Evolutionary conservation across 2,113 vertebrate species (phyloP), one percentile per base, ranked within the genome.

Genomic region (Stictonetta naevosa): DNA sequence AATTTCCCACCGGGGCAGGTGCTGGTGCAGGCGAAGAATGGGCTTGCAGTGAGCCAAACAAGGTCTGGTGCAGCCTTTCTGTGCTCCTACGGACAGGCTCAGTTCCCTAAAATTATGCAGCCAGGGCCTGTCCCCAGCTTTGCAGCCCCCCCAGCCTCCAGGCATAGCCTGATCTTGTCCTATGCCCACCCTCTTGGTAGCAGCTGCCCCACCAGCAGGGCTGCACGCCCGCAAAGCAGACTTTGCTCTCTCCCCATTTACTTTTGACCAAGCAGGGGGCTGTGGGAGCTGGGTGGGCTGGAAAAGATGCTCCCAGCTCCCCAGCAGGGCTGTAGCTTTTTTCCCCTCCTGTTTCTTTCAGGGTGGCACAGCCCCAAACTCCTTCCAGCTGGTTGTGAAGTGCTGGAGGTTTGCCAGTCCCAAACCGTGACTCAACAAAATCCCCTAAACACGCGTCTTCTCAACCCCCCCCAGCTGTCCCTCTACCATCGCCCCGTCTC

Each of bases 391-490:
- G 55, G 68, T 76, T 38, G 14, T 76, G 48, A 36, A 64, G 53
- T 1, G 1, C 60, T 88, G 82, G 64, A 50, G 3, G 3, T 13
- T 72, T 33, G 52, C 90, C 86, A 94, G 60, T 46, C 53, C 55
- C 2, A 6, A 90, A 38, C 72, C 1, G 1, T 93, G 90, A 95
- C 90, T 96, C 81, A 76, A 78, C 63, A 95, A 79, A 93, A 83
- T 34, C 77, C 10, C 40, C 5, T 36, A 29, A 83, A 77, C 46
- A 86, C 34, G 40, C 42, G 6, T 63, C 42, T 72, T 59, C 60
- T 63, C 18, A 12, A 26, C 20, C n/a, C 18, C 52, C 29, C 42
- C 72, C n/a, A 22, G 13, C 44, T 50, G 28, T 21, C 17, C 18
- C 11, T 90, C 77, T 8, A 8, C 58, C 55, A 22, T 4, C 15